These are phyloP conservation scores for Cairina moschata DNA, from an alignment of 2,113 vertebrate species.

Conservation along the genomic window DNA sequence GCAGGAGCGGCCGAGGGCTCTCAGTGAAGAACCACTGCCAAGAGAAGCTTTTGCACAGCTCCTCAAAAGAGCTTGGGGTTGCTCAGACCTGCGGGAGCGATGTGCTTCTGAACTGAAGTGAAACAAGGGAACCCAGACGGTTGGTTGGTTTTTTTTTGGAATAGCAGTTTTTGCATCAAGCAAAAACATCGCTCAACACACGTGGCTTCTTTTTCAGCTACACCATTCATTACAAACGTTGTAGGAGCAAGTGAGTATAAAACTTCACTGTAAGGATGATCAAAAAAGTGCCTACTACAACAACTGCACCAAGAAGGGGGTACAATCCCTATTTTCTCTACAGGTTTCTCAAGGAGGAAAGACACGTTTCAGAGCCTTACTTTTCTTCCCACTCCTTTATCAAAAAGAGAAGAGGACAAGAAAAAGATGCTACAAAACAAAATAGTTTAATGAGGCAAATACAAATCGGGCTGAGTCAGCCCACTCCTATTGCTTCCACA, in stretches of 20 bases:
- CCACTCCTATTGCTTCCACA: too few species aligned
- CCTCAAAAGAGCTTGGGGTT: too few species aligned
- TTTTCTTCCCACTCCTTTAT: neutral
- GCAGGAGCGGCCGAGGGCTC: too few species aligned
- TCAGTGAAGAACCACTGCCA: neutral
- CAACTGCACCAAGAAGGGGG: neutral
- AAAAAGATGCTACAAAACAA: neutral
- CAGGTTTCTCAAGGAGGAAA: neutral
- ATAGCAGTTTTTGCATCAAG: accelerated
- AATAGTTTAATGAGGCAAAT: neutral
- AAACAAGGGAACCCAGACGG: neutral
- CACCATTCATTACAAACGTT: neutral
- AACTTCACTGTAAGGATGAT: too few species aligned
- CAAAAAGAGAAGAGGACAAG: neutral
- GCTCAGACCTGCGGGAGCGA: accelerated
- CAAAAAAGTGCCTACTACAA: too few species aligned
- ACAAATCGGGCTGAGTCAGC: neutral
- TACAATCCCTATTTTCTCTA: accelerated
- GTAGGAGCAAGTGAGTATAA: neutral
- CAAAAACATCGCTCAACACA: accelerated
- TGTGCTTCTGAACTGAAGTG: accelerated
- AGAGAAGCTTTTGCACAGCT: neutral
- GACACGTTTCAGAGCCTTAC: accelerated
- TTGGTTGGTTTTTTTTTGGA: too few species aligned
- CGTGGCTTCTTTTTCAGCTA: neutral